Conservation (phyloP, 1,140 invertebrate genomes). For the Cotesia typhae region DNA sequence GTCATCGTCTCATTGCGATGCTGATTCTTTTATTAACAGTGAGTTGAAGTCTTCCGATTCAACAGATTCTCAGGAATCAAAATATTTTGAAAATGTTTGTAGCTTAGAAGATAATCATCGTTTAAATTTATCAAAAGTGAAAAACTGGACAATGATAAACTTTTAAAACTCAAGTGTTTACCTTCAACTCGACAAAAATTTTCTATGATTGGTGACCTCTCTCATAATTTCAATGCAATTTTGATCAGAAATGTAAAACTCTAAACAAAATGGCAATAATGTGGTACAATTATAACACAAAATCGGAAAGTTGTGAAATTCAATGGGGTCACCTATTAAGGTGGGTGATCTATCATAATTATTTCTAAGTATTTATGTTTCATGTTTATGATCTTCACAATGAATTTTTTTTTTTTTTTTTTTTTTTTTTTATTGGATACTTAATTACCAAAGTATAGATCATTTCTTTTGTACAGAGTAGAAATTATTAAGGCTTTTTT, state of each 20-base stretch:
- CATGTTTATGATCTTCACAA: too few relatives aligned
- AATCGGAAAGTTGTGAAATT: neutral
- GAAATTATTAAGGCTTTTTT: neutral
- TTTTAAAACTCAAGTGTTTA: neutral
- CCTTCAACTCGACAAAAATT: neutral
- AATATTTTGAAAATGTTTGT: too few relatives aligned
- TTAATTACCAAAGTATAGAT: neutral
- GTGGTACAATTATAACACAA: neutral
- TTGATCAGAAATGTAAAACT: neutral
- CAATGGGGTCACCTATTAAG: slow-evolving; percentile 23
- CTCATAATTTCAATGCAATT: neutral
- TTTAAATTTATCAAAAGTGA: neutral
- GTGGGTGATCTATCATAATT: slow-evolving; percentile 17
- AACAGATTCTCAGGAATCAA: too few relatives aligned
- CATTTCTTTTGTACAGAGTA: neutral
- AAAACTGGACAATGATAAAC: neutral
- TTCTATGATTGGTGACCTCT: neutral
- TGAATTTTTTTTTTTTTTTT: too few relatives aligned
- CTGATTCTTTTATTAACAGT: too few relatives aligned
- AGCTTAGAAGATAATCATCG: neutral
- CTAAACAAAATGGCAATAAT: slow-evolving; percentile 1
- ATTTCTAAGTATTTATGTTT: neutral
- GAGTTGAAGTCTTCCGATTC: too few relatives aligned
- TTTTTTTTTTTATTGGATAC: too few relatives aligned
- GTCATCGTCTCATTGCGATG: too few relatives aligned